Base-by-base conservation (phyloP, 2,113 vertebrate species). In the Lates calcarifer region DNA sequence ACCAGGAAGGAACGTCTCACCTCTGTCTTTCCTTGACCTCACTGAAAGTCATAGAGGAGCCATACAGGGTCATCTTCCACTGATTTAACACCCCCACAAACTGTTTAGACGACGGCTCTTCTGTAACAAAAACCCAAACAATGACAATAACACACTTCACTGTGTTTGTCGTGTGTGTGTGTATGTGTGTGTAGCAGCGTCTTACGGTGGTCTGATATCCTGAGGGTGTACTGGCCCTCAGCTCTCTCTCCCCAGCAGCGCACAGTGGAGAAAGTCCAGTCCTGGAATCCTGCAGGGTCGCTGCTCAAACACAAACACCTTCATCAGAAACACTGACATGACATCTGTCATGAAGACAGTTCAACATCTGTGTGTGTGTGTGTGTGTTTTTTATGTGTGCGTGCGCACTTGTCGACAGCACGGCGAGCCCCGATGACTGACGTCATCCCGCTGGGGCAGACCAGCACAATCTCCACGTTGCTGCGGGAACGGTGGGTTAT, bases 261-360 rank as follows among this genome's bases (percentile, higher is more conserved):
- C 53, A 99, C 98, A 0, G 97, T 98, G 85, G 98, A 99, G 91
- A 99, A 99, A 22, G 97, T 98, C 98, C 98, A 99, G 84, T 98
- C 98, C 0, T 93, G 93, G 70, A 97, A 97, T 55, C 98, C 98
- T 0, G 85, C 90, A 62, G 96, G 65, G 67, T 99, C 97, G 84
- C 98, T 96, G 81, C 7, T 31, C 24, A 45, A 12, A 76, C 3
- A 67, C 10, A 53, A 1, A 53, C 22, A 26, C 20, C 29, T 31
- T 29, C 20, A 51, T 53, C 43, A 24, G 17, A 58, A 58, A 9
- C 18, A n/a, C 5, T 58, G 24, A 22, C 6, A 5, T 24, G 51
- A 53, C 12, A n/a, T 41, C 28, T 41, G 15, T 18, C 47, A 18
- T 43, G n/a, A 43, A 1, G 15, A 45, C 14, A 41, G 1, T 41